Conservation (phyloP, 2,797 vertebrate species). For the Sternarchorhynchus goeldii region DNA sequence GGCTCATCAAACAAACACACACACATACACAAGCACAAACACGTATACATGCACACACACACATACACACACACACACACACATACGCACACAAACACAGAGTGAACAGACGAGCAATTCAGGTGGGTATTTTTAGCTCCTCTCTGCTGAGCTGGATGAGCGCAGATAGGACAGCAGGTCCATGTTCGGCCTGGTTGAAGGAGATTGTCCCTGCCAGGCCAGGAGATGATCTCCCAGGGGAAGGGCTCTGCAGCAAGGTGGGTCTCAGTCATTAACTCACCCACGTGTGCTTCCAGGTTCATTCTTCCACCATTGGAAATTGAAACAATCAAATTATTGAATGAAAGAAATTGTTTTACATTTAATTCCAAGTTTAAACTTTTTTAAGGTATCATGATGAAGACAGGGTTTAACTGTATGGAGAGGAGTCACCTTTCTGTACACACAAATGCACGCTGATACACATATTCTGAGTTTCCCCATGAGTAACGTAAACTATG, state of each 20-base stretch:
- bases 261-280: background rate
- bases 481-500: background rate
- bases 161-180: conserved; percentile 33
- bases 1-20: conserved; percentile 31
- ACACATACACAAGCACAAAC: conserved; percentile 25
- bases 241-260: background rate
- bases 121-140: conserved; percentile 43
- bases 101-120: conserved; percentile 24
- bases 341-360: no score
- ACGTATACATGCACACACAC: conserved; percentile 27
- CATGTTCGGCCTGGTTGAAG: conserved; percentile 31
- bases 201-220: conserved; percentile 14
- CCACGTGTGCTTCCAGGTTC: no score
- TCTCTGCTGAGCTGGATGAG: conserved; percentile 20
- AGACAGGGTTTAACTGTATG: no score
- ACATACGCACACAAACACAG: no score
- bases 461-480: background rate
- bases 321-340: no score
- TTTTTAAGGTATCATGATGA: no score
- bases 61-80: conserved; percentile 19
- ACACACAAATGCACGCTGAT: background rate
- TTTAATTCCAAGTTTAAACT: no score
- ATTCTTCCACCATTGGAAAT: no score
- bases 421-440: no score
- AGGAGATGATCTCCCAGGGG: conserved; percentile 8